Conservation (phyloP, 1,140 invertebrate genomes). For the Condylostylus longicornis region DNA sequence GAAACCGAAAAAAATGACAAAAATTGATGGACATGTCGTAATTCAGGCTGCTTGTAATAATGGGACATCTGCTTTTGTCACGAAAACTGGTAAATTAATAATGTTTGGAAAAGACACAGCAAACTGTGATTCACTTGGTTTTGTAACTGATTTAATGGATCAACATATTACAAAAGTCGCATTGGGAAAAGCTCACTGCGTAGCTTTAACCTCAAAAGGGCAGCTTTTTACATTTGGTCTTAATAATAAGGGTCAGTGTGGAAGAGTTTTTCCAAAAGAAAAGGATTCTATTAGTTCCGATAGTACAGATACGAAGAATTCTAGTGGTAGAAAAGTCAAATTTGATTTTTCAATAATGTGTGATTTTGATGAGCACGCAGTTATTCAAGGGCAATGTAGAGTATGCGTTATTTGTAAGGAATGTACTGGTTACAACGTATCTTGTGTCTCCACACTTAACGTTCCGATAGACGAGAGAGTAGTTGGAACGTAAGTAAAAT, state of each 20-base stretch:
- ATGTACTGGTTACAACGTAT: conserved; percentile 82
- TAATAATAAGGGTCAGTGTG: conserved; percentile 97
- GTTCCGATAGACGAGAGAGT: conserved; percentile 49
- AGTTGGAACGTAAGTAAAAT: conserved; percentile 65
- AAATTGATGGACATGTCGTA: conserved; percentile 73
- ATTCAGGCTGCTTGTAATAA: conserved; percentile 81
- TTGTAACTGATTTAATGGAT: conserved; percentile 59
- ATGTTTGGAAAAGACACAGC: conserved; percentile 93
- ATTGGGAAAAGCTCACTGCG: conserved; percentile 89
- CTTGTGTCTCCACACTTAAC: conserved; percentile 62
- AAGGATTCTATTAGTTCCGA: conserved; percentile 19
- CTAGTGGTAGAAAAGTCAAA: conserved; percentile 10
- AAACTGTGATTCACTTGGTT: conserved; percentile 61
- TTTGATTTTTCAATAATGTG: conserved; percentile 25
- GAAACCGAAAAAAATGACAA: conserved; percentile 84
- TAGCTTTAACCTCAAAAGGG: conserved; percentile 75
- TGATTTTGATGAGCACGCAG: conserved; percentile 28
- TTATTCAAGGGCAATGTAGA: conserved; percentile 29
- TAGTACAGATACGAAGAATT: background rate
- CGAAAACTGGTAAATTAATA: conserved; percentile 70
- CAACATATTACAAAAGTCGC: conserved; percentile 68
- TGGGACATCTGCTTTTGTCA: conserved; percentile 83
- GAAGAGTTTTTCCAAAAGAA: conserved; percentile 62
- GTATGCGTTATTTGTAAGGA: conserved; percentile 76
- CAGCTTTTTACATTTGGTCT: conserved; percentile 91